A percentile compares a stretch with the other conserved stretches of the same genome.
phyloP scores from a whole-genome alignment of 1,140 invertebrate genomes.

The Leptonema lineaticorne region DNA sequence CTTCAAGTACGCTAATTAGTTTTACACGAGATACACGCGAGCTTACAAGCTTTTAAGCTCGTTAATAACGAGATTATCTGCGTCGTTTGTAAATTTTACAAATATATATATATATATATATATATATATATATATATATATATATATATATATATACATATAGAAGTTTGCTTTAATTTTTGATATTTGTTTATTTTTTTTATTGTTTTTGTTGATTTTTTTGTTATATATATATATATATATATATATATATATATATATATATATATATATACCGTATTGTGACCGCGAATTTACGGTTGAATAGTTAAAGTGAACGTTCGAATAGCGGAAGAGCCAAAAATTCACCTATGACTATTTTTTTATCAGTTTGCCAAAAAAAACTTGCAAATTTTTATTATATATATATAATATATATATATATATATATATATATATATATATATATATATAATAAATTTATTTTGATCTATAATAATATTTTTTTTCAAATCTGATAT shows the following conservation, averaged over 20 bases:
- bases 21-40: neutral
- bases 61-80: too few relatives aligned
- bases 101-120: too few relatives aligned
- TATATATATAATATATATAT: neutral
- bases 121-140: too few relatives aligned
- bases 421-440: neutral
- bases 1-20: constrained; percentile 13
- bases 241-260: neutral
- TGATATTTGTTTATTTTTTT: neutral
- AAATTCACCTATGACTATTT: neutral
- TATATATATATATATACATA: too few relatives aligned
- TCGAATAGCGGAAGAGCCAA: constrained; percentile 8
- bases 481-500: too few relatives aligned
- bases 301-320: neutral
- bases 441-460: neutral
- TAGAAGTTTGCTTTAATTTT: too few relatives aligned
- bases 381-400: neutral
- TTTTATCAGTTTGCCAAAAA: too few relatives aligned
- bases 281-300: constrained; percentile 17
- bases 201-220: neutral
- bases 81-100: too few relatives aligned
- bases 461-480: neutral
- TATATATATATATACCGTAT: neutral
- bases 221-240: neutral
- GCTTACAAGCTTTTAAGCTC: neutral